phyloP scores from a whole-genome alignment of 2,113 vertebrate species.

The Aleadryas rufinucha region DNA sequence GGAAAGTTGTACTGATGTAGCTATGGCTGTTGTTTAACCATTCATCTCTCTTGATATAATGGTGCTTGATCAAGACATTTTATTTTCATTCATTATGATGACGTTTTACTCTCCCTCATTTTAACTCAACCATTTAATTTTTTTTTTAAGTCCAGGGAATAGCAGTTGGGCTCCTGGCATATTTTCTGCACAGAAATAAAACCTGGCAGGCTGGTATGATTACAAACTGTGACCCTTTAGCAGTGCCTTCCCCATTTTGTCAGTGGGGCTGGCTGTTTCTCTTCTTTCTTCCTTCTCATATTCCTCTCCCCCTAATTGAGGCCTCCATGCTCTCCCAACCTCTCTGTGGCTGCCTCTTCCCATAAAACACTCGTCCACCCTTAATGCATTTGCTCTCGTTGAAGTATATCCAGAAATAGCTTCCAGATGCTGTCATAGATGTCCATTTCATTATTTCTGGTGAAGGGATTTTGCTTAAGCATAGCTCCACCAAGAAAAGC shows the following conservation, averaged over 20 bases:
- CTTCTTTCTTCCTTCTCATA: background rate
- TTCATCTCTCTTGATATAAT: background rate
- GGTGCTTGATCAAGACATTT: background rate
- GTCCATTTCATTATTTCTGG: conserved; percentile 43
- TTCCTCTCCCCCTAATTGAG: background rate
- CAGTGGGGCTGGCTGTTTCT: background rate
- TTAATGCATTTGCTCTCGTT: conserved; percentile 13
- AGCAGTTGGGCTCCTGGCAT: background rate
- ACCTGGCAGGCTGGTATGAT: background rate
- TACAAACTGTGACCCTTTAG: background rate
- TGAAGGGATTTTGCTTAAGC: conserved; percentile 31
- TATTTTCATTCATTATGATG: background rate
- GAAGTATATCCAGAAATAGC: conserved; percentile 46
- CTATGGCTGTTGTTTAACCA: background rate
- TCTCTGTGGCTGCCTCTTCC: background rate
- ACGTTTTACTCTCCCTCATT: background rate
- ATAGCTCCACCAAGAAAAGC: conserved; percentile 12
- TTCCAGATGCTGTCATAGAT: conserved; percentile 57
- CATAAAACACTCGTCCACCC: background rate
- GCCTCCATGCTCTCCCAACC: background rate
- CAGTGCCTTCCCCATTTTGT: background rate
- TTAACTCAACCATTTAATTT: background rate
- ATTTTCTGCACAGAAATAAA: conserved; percentile 6
- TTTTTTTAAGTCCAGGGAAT: background rate
- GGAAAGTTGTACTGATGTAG: background rate